Evolutionary conservation across 2,113 vertebrate genomes (phyloP).

Genomic region (Coryphaenoides rupestris): DNA sequence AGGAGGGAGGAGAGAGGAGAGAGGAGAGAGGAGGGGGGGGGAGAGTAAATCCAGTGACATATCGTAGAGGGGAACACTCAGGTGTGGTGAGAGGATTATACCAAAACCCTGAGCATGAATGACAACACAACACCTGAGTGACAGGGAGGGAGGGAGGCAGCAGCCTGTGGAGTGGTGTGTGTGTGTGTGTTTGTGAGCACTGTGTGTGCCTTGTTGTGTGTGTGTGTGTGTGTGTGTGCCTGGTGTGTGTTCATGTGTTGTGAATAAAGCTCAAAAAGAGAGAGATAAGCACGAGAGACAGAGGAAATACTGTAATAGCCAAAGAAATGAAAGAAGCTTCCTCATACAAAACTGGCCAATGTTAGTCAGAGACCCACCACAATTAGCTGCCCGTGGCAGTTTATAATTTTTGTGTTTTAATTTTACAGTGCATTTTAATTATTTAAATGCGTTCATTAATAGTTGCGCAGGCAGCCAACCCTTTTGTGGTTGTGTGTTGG

Average conservation of each 20-base stretch:
- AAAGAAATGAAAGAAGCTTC: no score
- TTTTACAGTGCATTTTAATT: no score
- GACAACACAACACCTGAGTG: constrained; percentile 74
- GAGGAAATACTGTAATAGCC: no score
- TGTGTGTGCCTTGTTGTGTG: neutral
- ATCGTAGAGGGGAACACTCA: constrained; percentile 65
- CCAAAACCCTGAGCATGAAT: constrained; percentile 72
- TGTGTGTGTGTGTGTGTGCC: constrained; percentile 6
- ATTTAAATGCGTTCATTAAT: no score
- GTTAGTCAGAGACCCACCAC: no score
- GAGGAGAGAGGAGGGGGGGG: constrained; percentile 8
- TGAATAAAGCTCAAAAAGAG: no score
- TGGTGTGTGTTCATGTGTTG: constrained; percentile 15
- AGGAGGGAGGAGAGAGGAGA: neutral
- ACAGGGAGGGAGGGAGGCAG: constrained; percentile 56
- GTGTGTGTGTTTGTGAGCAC: constrained; percentile 19
- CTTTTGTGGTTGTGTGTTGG: no score
- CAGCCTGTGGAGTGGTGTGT: constrained; percentile 12
- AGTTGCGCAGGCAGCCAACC: no score
- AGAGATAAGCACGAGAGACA: no score
- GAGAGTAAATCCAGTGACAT: constrained; percentile 65
- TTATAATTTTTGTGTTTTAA: no score
- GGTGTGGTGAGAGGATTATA: constrained; percentile 75
- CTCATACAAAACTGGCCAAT: no score
- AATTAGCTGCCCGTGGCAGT: no score